These are phyloP conservation scores for Carposina sasakii DNA, from an alignment of 1,140 invertebrate species.

Conservation along the genomic window DNA sequence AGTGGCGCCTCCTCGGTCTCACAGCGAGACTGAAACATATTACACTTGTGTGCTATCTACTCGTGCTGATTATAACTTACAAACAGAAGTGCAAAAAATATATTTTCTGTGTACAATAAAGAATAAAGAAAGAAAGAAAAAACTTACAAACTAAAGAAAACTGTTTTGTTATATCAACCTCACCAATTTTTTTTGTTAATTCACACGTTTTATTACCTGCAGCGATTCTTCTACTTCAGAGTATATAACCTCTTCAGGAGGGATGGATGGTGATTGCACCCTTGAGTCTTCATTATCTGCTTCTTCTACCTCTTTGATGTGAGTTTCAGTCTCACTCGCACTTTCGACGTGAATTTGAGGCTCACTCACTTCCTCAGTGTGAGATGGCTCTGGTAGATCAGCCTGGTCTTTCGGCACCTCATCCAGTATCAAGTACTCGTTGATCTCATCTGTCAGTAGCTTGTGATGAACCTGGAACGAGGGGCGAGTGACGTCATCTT, in stretches of 20 bases:
- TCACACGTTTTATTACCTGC: slow-evolving; percentile 34
- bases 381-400: slow-evolving; percentile 42
- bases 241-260: slow-evolving; percentile 79
- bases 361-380: too few species aligned
- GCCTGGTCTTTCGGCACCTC: slow-evolving; percentile 44
- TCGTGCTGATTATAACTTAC: too few species aligned
- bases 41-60: too few species aligned
- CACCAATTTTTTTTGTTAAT: too few species aligned
- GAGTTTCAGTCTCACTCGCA: slow-evolving; percentile 6
- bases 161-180: too few species aligned
- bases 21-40: slow-evolving; percentile 19
- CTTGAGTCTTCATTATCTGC: slow-evolving; percentile 75
- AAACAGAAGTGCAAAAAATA: neutral
- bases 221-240: slow-evolving; percentile 76
- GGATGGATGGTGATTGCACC: slow-evolving; percentile 63
- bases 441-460: slow-evolving; percentile 36
- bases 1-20: slow-evolving; percentile 41
- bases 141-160: too few species aligned
- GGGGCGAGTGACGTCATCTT: slow-evolving; percentile 1
- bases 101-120: too few species aligned
- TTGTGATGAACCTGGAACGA: too few species aligned
- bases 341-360: too few species aligned
- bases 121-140: too few species aligned
- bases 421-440: slow-evolving; percentile 55
- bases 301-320: slow-evolving; percentile 12